Conservation (phyloP, 1,140 invertebrate genomes). For the Formica selysi region DNA sequence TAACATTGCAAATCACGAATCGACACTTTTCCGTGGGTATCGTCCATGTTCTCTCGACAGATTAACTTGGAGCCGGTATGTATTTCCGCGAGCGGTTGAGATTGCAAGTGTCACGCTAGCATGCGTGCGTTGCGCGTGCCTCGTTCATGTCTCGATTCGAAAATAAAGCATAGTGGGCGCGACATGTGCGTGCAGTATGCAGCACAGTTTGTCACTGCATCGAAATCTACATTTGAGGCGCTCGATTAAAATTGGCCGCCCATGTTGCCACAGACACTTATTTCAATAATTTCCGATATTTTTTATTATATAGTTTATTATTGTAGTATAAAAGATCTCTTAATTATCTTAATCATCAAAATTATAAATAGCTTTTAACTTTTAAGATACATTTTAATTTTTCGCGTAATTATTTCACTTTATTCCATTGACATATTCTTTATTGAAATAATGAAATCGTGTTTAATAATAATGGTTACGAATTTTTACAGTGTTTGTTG, state of each 20-base stretch:
- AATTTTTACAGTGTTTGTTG: conserved; percentile 14
- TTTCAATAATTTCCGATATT: neutral
- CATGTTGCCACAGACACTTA: neutral
- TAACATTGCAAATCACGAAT: conserved; percentile 46
- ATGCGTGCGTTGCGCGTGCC: conserved; percentile 38
- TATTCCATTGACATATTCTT: neutral
- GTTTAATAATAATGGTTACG: neutral
- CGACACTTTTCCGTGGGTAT: conserved; percentile 55
- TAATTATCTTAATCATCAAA: no score
- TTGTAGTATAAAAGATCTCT: neutral
- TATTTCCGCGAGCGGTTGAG: conserved; percentile 55
- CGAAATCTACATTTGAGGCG: conserved; percentile 37
- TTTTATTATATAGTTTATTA: conserved; percentile 23
- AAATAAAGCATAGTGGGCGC: conserved; percentile 24
- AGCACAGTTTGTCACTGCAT: conserved; percentile 49
- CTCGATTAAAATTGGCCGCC: conserved; percentile 32
- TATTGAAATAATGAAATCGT: neutral
- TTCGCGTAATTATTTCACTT: neutral
- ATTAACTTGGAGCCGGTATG: conserved; percentile 44
- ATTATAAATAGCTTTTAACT: neutral
- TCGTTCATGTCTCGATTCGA: conserved; percentile 36
- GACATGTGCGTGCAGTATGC: neutral
- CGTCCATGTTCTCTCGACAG: conserved; percentile 42
- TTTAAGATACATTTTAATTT: no score
- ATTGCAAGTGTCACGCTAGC: conserved; percentile 68